These are phyloP conservation scores for Clangula hyemalis DNA, from an alignment of 2,797 vertebrate genomes.

Conservation along the genomic window DNA sequence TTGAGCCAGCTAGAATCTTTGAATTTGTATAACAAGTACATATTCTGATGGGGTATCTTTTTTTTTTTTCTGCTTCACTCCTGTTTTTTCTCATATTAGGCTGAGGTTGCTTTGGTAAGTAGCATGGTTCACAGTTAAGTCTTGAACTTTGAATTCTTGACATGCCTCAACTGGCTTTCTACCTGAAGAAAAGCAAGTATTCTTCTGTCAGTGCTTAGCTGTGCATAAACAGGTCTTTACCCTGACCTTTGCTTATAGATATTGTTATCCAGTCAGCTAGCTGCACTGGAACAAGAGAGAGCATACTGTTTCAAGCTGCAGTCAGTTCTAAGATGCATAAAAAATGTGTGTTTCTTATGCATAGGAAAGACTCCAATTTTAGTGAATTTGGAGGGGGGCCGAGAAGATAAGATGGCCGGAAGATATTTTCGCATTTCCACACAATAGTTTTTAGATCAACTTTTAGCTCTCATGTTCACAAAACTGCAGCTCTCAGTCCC, in stretches of 20 bases:
- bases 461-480: background rate
- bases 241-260: conserved; percentile 46
- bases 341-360: background rate
- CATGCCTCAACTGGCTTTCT: conserved; percentile 71
- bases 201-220: conserved; percentile 46
- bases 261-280: background rate
- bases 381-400: background rate
- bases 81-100: background rate
- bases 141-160: conserved; percentile 75
- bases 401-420: background rate
- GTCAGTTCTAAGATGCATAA: background rate
- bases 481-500: background rate
- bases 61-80: background rate
- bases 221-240: conserved; percentile 51
- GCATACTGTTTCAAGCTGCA: background rate
- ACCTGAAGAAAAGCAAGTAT: conserved; percentile 68
- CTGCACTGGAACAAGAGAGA: background rate
- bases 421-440: background rate
- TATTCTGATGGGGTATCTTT: background rate
- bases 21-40: background rate
- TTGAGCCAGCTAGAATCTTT: background rate
- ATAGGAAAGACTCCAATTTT: background rate
- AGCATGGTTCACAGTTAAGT: conserved; percentile 31
- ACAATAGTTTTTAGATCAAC: background rate
- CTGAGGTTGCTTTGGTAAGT: conserved; percentile 21